Conservation (phyloP, 2,797 vertebrate genomes). For the Falco rusticolus region DNA sequence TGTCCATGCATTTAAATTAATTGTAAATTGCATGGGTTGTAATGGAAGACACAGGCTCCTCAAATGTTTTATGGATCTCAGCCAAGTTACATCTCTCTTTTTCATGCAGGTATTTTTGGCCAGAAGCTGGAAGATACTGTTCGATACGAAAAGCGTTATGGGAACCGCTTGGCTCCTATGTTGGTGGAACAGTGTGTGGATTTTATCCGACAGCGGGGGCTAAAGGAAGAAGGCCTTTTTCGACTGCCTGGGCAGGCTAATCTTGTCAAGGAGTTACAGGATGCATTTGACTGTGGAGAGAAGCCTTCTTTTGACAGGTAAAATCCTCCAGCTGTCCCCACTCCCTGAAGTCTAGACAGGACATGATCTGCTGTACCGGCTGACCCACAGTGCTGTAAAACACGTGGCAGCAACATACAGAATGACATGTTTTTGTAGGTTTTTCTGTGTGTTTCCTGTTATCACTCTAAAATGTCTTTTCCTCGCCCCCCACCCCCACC, state of each 20-base stretch:
- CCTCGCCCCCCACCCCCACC: background rate
- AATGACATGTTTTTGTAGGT: background rate
- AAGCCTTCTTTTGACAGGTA: constrained; percentile 97
- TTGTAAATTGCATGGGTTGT: rapidly evolving
- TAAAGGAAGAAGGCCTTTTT: constrained; percentile 95
- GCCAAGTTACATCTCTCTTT: background rate
- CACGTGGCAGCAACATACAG: background rate
- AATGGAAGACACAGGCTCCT: background rate
- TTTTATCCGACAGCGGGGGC: constrained; percentile 92
- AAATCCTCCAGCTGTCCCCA: background rate
- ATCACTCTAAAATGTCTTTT: background rate
- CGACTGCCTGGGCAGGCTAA: constrained; percentile 95
- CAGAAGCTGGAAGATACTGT: constrained; percentile 98
- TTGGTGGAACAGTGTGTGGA: constrained; percentile 97
- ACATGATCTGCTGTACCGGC: background rate
- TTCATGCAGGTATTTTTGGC: constrained; percentile 90
- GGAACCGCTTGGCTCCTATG: constrained; percentile 92
- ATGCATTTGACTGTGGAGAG: constrained; percentile 96
- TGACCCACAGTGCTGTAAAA: background rate
- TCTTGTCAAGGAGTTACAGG: constrained; percentile 96
- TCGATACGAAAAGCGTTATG: constrained; percentile 91
- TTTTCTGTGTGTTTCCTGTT: constrained; percentile 20
- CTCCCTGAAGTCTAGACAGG: background rate
- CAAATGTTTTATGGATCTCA: background rate
- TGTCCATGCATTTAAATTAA: background rate